A percentile compares a stretch with the other conserved stretches of the same genome.
phyloP scores from a whole-genome alignment of 2,888 invertebrate species.

The Hemaris fuciformis region DNA sequence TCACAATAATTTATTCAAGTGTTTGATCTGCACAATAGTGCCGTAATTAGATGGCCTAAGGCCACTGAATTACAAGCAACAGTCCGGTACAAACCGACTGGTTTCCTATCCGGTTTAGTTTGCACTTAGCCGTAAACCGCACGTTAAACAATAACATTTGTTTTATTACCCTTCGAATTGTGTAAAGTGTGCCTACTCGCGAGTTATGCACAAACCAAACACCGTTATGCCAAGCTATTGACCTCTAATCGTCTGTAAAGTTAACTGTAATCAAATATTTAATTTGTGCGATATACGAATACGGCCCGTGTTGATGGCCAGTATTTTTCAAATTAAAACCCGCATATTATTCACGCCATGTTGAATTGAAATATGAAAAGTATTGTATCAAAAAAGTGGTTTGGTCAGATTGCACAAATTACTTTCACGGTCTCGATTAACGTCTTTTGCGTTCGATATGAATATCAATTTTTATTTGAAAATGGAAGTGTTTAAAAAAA shows the following conservation, averaged over 20 bases:
- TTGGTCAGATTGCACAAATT: slow-evolving; percentile 6
- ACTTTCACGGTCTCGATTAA: slow-evolving; percentile 10
- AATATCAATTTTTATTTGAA: neutral
- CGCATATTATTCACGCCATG: slow-evolving; percentile 20
- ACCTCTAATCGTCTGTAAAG: slow-evolving; percentile 65
- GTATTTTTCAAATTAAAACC: slow-evolving; percentile 19
- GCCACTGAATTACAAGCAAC: neutral
- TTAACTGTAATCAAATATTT: slow-evolving; percentile 74
- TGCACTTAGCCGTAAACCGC: neutral
- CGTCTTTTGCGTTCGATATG: neutral
- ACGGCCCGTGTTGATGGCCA: slow-evolving; percentile 36
- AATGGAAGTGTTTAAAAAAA: neutral
- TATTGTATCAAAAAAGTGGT: slow-evolving; percentile 1
- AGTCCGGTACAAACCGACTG: neutral
- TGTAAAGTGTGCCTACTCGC: slow-evolving; percentile 11
- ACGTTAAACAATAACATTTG: slow-evolving; percentile 4
- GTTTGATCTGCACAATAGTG: neutral
- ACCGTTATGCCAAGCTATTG: slow-evolving; percentile 55
- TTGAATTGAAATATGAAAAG: slow-evolving; percentile 6
- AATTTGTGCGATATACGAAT: slow-evolving; percentile 59
- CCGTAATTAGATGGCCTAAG: neutral
- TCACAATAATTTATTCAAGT: neutral
- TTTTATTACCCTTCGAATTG: slow-evolving; percentile 6
- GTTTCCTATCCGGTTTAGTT: neutral
- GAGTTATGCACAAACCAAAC: slow-evolving; percentile 35